Evolutionary conservation across 2,113 vertebrate species (phyloP).

Genomic region (Porphyrio hochstetteri): DNA sequence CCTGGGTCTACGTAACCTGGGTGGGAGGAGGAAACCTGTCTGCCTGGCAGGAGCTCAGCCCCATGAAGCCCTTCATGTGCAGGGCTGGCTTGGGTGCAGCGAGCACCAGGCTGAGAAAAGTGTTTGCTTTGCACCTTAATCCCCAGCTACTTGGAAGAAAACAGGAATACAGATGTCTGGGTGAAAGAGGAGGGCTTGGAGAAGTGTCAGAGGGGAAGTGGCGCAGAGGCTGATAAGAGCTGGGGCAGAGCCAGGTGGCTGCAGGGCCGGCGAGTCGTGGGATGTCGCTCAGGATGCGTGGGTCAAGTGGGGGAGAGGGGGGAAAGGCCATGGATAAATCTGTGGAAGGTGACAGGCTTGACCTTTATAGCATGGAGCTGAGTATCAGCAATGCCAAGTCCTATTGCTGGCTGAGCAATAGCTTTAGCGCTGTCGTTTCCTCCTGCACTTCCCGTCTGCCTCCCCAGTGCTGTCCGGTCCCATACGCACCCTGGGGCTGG

Average conservation of each 20-base stretch:
- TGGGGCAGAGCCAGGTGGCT: neutral
- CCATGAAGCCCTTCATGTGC: rapidly evolving
- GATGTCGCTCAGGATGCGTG: neutral
- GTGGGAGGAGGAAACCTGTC: rapidly evolving
- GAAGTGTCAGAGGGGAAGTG: neutral
- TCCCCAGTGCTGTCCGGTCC: rapidly evolving
- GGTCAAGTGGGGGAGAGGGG: neutral
- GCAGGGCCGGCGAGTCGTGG: rapidly evolving
- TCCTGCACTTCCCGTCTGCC: neutral
- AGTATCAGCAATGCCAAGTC: neutral
- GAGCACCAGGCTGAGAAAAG: neutral
- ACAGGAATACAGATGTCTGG: constrained; percentile 27
- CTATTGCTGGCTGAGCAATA: neutral
- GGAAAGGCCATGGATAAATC: neutral
- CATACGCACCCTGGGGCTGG: rapidly evolving
- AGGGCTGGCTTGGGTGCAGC: neutral
- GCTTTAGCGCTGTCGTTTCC: neutral
- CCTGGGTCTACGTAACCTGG: neutral
- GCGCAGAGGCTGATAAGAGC: neutral
- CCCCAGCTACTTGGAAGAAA: neutral
- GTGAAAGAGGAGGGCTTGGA: constrained; percentile 9
- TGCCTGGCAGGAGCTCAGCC: neutral
- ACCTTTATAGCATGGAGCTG: rapidly evolving
- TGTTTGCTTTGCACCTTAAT: neutral
- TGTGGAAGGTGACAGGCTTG: neutral